These are phyloP conservation scores for Asbolus verrucosus DNA, from an alignment of 1,140 invertebrate genomes.

Conservation along the genomic window DNA sequence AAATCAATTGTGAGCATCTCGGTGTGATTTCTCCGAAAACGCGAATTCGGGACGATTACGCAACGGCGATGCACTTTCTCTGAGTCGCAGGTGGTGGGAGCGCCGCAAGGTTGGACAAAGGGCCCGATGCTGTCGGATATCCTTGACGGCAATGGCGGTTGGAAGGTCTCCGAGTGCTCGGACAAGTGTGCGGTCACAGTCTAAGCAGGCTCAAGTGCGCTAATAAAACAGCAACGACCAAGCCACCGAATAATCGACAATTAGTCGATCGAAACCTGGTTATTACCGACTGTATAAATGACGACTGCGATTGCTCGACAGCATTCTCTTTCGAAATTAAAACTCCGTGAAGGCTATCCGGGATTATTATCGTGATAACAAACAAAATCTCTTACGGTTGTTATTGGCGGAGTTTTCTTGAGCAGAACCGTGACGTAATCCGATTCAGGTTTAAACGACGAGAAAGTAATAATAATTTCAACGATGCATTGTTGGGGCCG, in stretches of 20 bases:
- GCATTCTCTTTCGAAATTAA: slow-evolving; percentile 32
- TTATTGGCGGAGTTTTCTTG: not conserved
- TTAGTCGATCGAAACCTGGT: not conserved
- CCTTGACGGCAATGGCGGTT: slow-evolving; percentile 16
- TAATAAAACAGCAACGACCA: no score
- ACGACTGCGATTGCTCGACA: slow-evolving; percentile 2
- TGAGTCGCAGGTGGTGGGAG: not conserved
- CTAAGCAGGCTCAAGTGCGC: slow-evolving; percentile 8
- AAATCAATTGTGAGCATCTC: slow-evolving; percentile 13
- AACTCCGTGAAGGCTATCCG: slow-evolving; percentile 11
- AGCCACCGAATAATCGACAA: slow-evolving; percentile 27
- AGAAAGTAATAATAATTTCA: slow-evolving; percentile 30
- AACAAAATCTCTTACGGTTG: not conserved
- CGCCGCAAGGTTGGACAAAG: not conserved
- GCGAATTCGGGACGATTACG: slow-evolving; percentile 29
- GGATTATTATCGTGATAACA: slow-evolving; percentile 17
- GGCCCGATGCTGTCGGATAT: slow-evolving; percentile 21
- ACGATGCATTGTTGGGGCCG: slow-evolving; percentile 19
- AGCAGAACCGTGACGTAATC: slow-evolving; percentile 11
- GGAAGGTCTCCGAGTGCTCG: no score
- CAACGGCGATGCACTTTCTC: slow-evolving; percentile 28
- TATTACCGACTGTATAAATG: slow-evolving; percentile 13
- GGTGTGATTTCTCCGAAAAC: slow-evolving; percentile 15
- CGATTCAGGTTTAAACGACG: slow-evolving; percentile 15
- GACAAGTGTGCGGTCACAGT: slow-evolving; percentile 36